These are phyloP conservation scores for Microvelia longipes DNA, from an alignment of 1,140 invertebrate species.

Conservation along the genomic window DNA sequence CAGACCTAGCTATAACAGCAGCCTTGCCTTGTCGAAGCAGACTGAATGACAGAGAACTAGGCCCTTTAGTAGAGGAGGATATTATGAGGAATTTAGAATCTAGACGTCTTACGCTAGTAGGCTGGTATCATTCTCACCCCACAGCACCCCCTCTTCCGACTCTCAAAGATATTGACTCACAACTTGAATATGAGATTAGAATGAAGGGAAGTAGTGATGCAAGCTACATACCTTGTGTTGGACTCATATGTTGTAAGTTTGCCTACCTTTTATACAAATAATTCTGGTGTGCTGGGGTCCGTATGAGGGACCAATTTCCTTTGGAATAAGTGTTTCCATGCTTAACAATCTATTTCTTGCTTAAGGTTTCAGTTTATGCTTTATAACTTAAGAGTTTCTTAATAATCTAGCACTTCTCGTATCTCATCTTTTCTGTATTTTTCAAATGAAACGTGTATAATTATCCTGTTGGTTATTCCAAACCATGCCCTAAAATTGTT, in stretches of 20 bases:
- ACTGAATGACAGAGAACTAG: conserved; percentile 55
- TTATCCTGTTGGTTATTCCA: no score
- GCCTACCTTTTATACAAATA: no score
- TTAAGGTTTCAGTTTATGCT: no score
- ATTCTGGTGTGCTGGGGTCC: no score
- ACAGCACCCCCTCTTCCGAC: conserved; percentile 73
- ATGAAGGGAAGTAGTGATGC: conserved; percentile 81
- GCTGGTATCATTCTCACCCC: conserved; percentile 96
- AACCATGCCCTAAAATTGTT: no score
- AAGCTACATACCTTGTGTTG: conserved; percentile 81
- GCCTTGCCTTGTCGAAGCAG: conserved; percentile 77
- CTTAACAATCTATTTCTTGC: no score
- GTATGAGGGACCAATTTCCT: no score
- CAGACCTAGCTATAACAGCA: conserved; percentile 70
- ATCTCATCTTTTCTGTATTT: no score
- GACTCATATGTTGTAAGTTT: conserved; percentile 73
- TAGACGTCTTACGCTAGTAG: conserved; percentile 63
- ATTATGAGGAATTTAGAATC: conserved; percentile 69
- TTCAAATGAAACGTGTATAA: no score
- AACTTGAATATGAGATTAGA: conserved; percentile 85
- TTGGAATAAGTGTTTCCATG: no score
- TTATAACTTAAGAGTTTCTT: no score
- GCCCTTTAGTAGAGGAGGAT: conserved; percentile 56
- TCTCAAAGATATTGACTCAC: conserved; percentile 74
- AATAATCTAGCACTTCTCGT: no score